Evolutionary conservation across 1,140 invertebrate genomes (phyloP), one percentile per base, ranked within the genome.

Genomic region (Drosophila trapezifrons): DNA sequence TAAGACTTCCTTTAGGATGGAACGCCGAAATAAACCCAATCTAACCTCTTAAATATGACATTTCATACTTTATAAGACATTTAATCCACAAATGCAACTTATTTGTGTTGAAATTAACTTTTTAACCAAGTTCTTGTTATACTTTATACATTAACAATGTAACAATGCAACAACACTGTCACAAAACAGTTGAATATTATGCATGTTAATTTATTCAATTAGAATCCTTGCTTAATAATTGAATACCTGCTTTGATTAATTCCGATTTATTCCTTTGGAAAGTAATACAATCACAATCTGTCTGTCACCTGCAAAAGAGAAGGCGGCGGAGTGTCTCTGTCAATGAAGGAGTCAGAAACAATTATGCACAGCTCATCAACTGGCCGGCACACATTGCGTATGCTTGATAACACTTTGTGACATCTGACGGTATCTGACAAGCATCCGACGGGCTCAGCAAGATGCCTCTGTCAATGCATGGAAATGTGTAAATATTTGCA

Each of bases 401-500:
- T 67, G 66, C 51, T 49, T 47, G 67, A 71, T 71, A 71, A 71
- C 66, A 32, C 45, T 47, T 27, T 49, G 49, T 71, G 51, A 71
- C 67, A 71, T 32, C 35, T 71, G 65, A 71, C 51, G 42, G 65
- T 54, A 69, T 69, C 65, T 71, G 67, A 71, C 67, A 71, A 70
- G 65, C 51, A 69, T 71, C 51, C 35, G 67, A 71, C 67, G 71
- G 32, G 67, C 65, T 37, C 51, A 17, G 43, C 37, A 57, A 49
- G 67, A 71, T 71, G 46, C 65, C 66, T 47, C 65, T 49, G 66
- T 71, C 65, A 71, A 70, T 70, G n/a, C 27, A 49, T 45, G 67
- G 35, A 29, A 71, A 71, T 71, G 67, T 71, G 80, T 46, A 76
- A 85, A 65, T 85, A 84, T 84, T 85, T 84, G 79, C 81, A 84